Evolutionary conservation across 2,797 vertebrate genomes (phyloP).

Genomic region (Crocodylus rhombifer): DNA sequence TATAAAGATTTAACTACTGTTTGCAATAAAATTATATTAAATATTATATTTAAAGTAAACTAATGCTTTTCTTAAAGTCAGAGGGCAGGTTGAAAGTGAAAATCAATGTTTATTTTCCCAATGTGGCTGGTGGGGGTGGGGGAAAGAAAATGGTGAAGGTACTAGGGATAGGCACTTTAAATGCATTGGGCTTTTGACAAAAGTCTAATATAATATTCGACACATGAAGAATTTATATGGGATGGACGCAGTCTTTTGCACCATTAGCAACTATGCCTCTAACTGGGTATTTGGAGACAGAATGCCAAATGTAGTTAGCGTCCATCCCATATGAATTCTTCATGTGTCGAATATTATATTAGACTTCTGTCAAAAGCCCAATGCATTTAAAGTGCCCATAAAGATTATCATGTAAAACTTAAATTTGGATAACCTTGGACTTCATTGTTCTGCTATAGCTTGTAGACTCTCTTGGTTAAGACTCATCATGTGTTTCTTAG

Average conservation of each 20-base stretch:
- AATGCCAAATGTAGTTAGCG: background rate
- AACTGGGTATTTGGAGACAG: background rate
- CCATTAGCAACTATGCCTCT: background rate
- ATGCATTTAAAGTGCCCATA: background rate
- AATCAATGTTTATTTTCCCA: background rate
- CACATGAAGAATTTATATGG: background rate
- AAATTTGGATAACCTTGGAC: background rate
- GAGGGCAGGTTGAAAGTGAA: background rate
- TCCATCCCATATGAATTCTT: background rate
- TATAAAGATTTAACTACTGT: background rate
- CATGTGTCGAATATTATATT: background rate
- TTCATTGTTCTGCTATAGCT: background rate
- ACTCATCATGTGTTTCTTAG: background rate
- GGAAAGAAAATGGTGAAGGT: background rate
- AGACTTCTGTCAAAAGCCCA: background rate
- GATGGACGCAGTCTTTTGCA: background rate
- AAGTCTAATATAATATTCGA: background rate
- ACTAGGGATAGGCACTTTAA: background rate
- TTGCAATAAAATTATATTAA: background rate
- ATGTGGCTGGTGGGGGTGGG: background rate
- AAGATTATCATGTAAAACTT: background rate
- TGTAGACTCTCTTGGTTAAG: background rate
- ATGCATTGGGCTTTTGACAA: background rate
- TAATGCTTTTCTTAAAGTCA: background rate
- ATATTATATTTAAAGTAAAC: background rate